phyloP scores from a whole-genome alignment of 2,888 invertebrate genomes.

The Embidobia sp. region DNA sequence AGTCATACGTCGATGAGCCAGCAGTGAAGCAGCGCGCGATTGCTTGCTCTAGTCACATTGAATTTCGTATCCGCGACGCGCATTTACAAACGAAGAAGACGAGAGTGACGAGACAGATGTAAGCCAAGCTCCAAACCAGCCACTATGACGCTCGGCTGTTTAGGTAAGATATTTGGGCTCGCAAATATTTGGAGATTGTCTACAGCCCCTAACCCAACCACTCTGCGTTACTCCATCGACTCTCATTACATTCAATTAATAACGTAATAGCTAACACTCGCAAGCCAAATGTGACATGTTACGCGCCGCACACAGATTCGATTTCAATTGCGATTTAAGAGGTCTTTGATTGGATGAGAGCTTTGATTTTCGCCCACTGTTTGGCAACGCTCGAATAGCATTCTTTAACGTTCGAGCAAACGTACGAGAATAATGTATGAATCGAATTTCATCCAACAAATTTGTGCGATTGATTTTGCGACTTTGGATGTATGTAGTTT shows the following conservation, averaged over 20 bases:
- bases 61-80: constrained; percentile 61
- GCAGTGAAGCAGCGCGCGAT: constrained; percentile 49
- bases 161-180: constrained; percentile 81
- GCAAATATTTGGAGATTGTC: constrained; percentile 82
- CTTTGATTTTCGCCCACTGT: constrained; percentile 23
- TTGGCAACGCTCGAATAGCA: too few relatives aligned
- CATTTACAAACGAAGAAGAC: constrained; percentile 65
- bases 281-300: constrained; percentile 57
- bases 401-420: too few relatives aligned
- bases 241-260: constrained; percentile 78
- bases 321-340: constrained; percentile 26
- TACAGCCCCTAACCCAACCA: constrained; percentile 75
- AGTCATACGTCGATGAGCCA: constrained; percentile 52
- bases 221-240: constrained; percentile 75
- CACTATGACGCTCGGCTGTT: constrained; percentile 78
- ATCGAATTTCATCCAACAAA: too few relatives aligned
- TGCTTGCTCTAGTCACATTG: constrained; percentile 60
- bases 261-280: constrained; percentile 67
- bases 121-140: constrained; percentile 63
- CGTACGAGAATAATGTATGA: too few relatives aligned
- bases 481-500: too few relatives aligned
- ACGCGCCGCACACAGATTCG: constrained; percentile 29
- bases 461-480: too few relatives aligned
- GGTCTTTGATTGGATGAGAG: constrained; percentile 17
- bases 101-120: constrained; percentile 67